A percentile compares a stretch with the other conserved stretches of the same genome.
phyloP scores from a whole-genome alignment of 2,113 vertebrate genomes.

The Felis catus region DNA sequence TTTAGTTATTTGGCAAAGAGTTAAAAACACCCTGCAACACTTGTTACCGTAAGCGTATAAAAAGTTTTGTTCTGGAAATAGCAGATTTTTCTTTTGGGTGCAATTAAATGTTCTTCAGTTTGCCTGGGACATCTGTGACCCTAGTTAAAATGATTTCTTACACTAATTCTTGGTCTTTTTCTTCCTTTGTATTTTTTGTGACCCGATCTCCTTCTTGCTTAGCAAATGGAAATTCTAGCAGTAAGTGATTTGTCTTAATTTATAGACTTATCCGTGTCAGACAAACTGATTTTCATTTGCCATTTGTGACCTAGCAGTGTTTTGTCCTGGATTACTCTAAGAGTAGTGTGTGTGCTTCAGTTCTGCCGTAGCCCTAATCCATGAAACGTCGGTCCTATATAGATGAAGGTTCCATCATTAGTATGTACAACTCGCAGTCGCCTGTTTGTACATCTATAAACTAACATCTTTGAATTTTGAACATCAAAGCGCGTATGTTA shows the following conservation, averaged over 20 bases:
- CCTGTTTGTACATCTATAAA: conserved; percentile 66
- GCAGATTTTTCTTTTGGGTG: conserved; percentile 66
- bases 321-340: conserved; percentile 75
- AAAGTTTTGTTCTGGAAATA: conserved; percentile 48
- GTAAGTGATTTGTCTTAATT: conserved; percentile 98
- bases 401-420: conserved; percentile 71
- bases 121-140: conserved; percentile 85
- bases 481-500: conserved; percentile 56
- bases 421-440: conserved; percentile 52
- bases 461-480: conserved; percentile 69
- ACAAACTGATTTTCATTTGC: conserved; percentile 85
- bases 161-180: conserved; percentile 98
- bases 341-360: conserved; percentile 77
- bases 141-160: conserved; percentile 87
- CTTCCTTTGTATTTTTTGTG: conserved; percentile 93
- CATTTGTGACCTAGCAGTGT: conserved; percentile 81
- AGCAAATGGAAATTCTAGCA: conserved; percentile 99
- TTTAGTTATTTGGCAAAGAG: conserved; percentile 33
- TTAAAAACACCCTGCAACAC: conserved; percentile 12
- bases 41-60: conserved; percentile 13
- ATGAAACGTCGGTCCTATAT: conserved; percentile 67
- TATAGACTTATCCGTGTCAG: conserved; percentile 88
- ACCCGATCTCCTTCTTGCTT: conserved; percentile 99
- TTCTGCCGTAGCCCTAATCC: conserved; percentile 78
- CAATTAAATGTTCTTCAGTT: conserved; percentile 79